phyloP scores from a whole-genome alignment of 2,888 invertebrate species.

The Yponomeuta evonymella region DNA sequence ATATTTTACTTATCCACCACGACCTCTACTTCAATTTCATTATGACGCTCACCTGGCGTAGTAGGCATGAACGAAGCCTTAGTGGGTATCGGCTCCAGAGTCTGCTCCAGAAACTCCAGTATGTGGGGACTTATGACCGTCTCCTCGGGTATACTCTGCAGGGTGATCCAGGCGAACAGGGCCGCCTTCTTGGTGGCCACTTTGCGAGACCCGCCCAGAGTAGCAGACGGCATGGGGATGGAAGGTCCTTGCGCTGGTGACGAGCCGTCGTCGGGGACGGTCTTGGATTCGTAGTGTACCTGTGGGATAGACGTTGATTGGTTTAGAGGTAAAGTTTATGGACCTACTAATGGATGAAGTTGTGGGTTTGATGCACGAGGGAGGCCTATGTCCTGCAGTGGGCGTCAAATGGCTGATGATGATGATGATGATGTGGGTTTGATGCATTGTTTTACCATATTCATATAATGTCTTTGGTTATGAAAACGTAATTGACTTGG shows the following conservation, averaged over 20 bases:
- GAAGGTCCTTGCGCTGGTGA: conserved; percentile 41
- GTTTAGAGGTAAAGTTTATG: not conserved
- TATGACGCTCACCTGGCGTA: conserved; percentile 40
- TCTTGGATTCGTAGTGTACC: conserved; percentile 89
- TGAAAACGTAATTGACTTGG: no score
- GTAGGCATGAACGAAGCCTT: conserved; percentile 66
- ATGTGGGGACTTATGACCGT: conserved; percentile 98
- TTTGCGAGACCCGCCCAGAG: conserved; percentile 51
- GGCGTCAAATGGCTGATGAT: no score
- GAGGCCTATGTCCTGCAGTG: no score
- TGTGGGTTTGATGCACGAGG: no score
- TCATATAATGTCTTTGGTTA: no score
- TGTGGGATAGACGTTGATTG: conserved; percentile 30
- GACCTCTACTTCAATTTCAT: not conserved
- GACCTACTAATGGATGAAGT: no score
- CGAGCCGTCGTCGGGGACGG: conserved; percentile 77
- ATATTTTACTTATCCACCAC: no score
- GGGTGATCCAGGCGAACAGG: conserved; percentile 95
- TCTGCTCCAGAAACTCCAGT: conserved; percentile 97
- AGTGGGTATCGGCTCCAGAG: conserved; percentile 94
- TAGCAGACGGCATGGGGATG: conserved; percentile 16
- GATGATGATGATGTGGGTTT: no score
- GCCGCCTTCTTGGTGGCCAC: conserved; percentile 89
- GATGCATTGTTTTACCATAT: no score
- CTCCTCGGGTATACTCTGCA: conserved; percentile 98